Conservation (phyloP, 2,113 vertebrate species). For the Mirza zaza region DNA sequence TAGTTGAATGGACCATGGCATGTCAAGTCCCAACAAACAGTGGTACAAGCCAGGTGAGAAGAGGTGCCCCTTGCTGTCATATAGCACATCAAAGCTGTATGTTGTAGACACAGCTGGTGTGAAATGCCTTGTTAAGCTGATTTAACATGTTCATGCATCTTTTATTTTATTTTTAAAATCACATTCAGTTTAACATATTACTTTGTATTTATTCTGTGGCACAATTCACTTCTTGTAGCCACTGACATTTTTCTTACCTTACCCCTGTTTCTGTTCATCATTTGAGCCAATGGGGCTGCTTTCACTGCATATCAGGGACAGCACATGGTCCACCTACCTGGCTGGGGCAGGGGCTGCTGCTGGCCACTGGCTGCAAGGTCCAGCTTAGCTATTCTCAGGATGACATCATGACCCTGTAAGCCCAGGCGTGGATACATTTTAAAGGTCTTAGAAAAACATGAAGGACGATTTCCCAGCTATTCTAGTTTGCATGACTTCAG, state of each 20-base stretch:
- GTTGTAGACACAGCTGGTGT: background rate
- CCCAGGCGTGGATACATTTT: background rate
- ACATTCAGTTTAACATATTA: background rate
- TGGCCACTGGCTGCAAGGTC: no score
- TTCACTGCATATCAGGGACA: background rate
- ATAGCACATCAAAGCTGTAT: background rate
- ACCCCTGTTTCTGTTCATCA: background rate
- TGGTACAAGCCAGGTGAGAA: no score
- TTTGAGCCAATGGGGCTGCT: background rate
- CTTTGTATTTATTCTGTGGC: background rate
- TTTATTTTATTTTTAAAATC: background rate
- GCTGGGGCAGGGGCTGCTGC: no score
- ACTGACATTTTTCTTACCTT: no score
- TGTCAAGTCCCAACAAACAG: background rate
- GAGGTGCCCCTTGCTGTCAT: background rate
- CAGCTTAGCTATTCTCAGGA: background rate
- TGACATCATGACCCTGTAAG: background rate
- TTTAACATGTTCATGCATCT: background rate
- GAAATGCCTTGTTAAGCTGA: background rate
- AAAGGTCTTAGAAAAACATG: background rate
- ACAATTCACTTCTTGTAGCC: background rate
- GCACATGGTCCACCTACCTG: background rate
- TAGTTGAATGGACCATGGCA: background rate
- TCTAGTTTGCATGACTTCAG: background rate
- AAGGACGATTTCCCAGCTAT: background rate